These are phyloP conservation scores for Parnassius glacialis DNA, from an alignment of 2,888 invertebrate species.

Conservation along the genomic window DNA sequence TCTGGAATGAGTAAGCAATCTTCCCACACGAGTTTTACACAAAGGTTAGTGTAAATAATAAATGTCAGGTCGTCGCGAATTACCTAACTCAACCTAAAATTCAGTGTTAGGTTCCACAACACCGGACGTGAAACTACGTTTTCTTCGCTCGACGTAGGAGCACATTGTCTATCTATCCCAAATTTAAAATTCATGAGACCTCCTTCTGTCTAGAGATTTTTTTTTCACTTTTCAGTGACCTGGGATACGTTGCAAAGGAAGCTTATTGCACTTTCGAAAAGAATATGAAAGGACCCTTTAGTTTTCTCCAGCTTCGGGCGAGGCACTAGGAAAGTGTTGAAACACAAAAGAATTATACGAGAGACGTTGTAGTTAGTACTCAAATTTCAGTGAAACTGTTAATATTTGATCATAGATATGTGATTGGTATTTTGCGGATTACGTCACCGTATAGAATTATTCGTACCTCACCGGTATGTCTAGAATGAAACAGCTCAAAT, in stretches of 20 bases:
- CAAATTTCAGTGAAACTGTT: too few species aligned
- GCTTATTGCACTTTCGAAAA: not conserved
- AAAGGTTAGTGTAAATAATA: conserved; percentile 8
- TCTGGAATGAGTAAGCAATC: conserved; percentile 5
- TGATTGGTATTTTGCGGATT: too few species aligned
- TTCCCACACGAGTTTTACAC: not conserved
- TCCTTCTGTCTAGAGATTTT: conserved; percentile 14
- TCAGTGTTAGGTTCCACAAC: conserved; percentile 6
- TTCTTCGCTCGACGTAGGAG: conserved; percentile 1
- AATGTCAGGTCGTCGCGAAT: conserved; percentile 2
- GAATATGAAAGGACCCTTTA: conserved; percentile 8
- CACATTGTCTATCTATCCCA: conserved; percentile 22
- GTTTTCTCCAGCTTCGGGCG: conserved; percentile 3
- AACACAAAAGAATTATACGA: too few species aligned
- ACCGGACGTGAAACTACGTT: not conserved
- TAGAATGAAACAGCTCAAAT: too few species aligned
- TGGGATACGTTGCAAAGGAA: not conserved
- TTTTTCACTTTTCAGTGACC: conserved; percentile 23
- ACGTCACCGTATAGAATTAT: too few species aligned
- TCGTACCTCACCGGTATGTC: too few species aligned
- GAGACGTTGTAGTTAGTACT: too few species aligned
- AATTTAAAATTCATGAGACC: conserved; percentile 31
- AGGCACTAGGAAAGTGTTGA: not conserved
- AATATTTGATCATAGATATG: too few species aligned
- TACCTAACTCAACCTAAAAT: conserved; percentile 8